These are phyloP conservation scores for Nomada ferruginata DNA, from an alignment of 2,888 invertebrate species.

Conservation along the genomic window DNA sequence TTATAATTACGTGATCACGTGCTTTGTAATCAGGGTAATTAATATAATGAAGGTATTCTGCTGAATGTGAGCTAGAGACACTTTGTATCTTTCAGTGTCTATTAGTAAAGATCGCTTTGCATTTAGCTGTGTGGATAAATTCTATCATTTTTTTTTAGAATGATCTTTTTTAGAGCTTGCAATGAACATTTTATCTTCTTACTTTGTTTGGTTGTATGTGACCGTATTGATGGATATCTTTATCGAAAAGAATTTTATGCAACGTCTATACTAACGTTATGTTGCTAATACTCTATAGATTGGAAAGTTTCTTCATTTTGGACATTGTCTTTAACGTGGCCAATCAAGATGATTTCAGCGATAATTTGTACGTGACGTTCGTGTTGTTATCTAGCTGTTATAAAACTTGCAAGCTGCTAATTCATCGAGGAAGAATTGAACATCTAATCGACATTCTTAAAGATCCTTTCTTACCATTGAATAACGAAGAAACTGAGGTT, in stretches of 20 bases:
- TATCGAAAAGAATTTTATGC: slow-evolving; percentile 53
- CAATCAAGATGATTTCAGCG: slow-evolving; percentile 56
- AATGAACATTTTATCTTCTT: slow-evolving; percentile 13
- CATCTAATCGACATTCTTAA: slow-evolving; percentile 7
- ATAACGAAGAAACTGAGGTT: slow-evolving; percentile 46
- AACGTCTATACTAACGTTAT: slow-evolving; percentile 32
- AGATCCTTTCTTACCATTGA: slow-evolving; percentile 30
- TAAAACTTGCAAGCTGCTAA: slow-evolving; percentile 60
- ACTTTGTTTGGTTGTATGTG: slow-evolving; percentile 51
- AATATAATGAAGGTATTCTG: no score
- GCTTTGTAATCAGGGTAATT: no score
- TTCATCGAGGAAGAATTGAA: slow-evolving; percentile 38
- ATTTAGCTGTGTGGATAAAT: no score
- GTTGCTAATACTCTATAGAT: slow-evolving; percentile 12
- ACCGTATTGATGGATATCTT: slow-evolving; percentile 44
- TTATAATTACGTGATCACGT: no score
- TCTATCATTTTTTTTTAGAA: no score
- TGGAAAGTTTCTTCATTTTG: slow-evolving; percentile 43
- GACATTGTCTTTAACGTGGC: slow-evolving; percentile 48
- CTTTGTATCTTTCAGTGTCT: no score
- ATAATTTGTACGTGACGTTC: slow-evolving; percentile 63
- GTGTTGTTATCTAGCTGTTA: slow-evolving; percentile 46
- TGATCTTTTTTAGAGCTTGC: no score
- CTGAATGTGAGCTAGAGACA: no score
- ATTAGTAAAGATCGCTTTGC: no score